phyloP scores from a whole-genome alignment of 1,140 invertebrate genomes.

The Diploscapter pachys region DNA sequence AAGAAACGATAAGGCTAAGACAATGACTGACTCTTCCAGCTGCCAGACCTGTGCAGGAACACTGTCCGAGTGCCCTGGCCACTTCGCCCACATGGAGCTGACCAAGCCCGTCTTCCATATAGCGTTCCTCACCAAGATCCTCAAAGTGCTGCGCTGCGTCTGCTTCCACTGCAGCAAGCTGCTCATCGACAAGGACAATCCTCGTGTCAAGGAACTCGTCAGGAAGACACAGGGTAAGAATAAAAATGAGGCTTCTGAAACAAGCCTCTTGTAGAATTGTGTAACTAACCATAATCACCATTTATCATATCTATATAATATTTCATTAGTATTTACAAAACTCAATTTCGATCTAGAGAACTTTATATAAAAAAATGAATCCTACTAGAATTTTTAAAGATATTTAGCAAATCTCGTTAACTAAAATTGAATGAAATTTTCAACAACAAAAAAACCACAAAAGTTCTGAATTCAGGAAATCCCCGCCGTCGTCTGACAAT shows the following conservation, averaged over 20 bases:
- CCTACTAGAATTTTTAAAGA: too few relatives aligned
- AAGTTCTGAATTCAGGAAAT: conserved; percentile 69
- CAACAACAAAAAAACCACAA: not conserved
- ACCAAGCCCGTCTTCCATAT: conserved; percentile 98
- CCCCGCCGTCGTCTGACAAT: conserved; percentile 86
- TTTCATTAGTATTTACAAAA: too few relatives aligned
- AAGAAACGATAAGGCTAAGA: too few relatives aligned
- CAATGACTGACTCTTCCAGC: conserved; percentile 12
- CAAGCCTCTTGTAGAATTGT: too few relatives aligned
- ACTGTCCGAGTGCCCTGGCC: conserved; percentile 96
- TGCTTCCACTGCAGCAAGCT: conserved; percentile 55
- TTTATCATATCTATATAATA: too few relatives aligned
- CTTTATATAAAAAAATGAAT: too few relatives aligned
- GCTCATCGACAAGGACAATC: conserved; percentile 71
- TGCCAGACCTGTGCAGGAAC: conserved; percentile 77
- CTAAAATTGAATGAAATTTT: not conserved
- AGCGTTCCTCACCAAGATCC: conserved; percentile 92
- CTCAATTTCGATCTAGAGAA: too few relatives aligned
- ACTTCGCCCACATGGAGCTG: conserved; percentile 98
- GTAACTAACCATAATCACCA: too few relatives aligned
- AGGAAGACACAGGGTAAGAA: conserved; percentile 75
- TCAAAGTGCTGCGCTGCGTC: conserved; percentile 73
- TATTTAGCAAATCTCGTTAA: not conserved
- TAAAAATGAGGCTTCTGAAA: too few relatives aligned
- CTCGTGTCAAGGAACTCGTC: conserved; percentile 94